These are phyloP conservation scores for Corythornis cristatus DNA, from an alignment of 2,113 vertebrate genomes.

Conservation along the genomic window DNA sequence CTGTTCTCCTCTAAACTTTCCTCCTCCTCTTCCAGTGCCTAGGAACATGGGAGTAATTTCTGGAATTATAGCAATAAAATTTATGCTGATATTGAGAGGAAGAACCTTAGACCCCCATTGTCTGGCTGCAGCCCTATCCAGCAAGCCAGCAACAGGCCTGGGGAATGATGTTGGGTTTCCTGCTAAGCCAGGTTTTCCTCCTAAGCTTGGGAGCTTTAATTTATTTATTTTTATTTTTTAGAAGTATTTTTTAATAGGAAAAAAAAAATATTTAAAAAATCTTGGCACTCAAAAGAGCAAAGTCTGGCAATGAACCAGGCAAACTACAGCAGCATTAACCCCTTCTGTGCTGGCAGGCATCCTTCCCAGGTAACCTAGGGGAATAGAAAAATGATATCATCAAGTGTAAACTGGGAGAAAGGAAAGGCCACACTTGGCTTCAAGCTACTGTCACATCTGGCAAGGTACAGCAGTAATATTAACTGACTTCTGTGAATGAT, in stretches of 20 bases:
- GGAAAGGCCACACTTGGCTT: neutral
- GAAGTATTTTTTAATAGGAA: too few relatives aligned
- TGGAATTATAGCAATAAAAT: neutral
- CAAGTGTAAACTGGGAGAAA: neutral
- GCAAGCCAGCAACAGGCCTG: neutral
- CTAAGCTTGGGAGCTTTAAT: neutral
- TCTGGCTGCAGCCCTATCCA: neutral
- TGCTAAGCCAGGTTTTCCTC: too few relatives aligned
- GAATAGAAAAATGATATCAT: neutral
- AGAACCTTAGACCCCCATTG: neutral
- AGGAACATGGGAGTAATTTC: neutral
- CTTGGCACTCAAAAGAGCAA: neutral
- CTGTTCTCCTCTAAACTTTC: neutral
- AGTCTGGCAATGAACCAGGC: neutral
- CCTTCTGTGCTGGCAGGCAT: neutral
- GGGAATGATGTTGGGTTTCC: neutral
- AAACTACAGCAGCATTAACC: neutral
- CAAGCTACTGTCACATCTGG: neutral
- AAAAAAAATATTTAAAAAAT: neutral
- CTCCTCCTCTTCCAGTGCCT: neutral
- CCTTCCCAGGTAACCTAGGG: neutral
- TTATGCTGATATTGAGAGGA: neutral
- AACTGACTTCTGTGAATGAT: neutral
- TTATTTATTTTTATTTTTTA: too few relatives aligned
- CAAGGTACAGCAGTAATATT: neutral